Evolutionary conservation across 2,888 invertebrate species (phyloP).

Genomic region (Agrenia bidenticulata): DNA sequence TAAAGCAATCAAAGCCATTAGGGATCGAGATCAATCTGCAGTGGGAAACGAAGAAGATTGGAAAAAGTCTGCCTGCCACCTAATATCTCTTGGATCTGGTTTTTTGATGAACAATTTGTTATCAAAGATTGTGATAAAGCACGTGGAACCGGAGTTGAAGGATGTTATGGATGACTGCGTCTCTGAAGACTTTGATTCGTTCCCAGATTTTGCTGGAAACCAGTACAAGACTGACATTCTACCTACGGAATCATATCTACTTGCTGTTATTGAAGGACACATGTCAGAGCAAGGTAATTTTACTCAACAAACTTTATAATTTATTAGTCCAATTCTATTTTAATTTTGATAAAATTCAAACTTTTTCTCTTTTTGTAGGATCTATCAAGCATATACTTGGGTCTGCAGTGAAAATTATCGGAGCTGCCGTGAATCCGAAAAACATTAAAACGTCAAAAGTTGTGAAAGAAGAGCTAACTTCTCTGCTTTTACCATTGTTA

Average conservation of each 20-base stretch:
- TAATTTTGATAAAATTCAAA: constrained; percentile 9
- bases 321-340: constrained; percentile 56
- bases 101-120: constrained; percentile 47
- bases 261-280: constrained; percentile 71
- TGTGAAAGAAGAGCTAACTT: constrained; percentile 39
- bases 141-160: constrained; percentile 45
- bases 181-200: constrained; percentile 39
- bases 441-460: constrained; percentile 50
- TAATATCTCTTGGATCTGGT: constrained; percentile 46
- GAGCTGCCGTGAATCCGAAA: constrained; percentile 54
- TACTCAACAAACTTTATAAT: neutral
- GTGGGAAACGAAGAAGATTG: constrained; percentile 21
- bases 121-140: constrained; percentile 41
- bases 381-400: constrained; percentile 65
- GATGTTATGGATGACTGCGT: constrained; percentile 42
- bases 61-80: constrained; percentile 36
- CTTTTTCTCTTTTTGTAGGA: constrained; percentile 16
- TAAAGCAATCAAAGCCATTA: constrained; percentile 5
- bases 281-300: constrained; percentile 64
- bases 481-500: constrained; percentile 43
- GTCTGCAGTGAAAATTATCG: constrained; percentile 64
- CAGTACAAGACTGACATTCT: constrained; percentile 65
- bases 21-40: neutral
- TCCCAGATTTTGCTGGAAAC: constrained; percentile 42
- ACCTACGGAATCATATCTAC: constrained; percentile 78